These are phyloP conservation scores for Ashinkailepas kermadecensis DNA, from an alignment of 2,888 invertebrate genomes.

Conservation along the genomic window DNA sequence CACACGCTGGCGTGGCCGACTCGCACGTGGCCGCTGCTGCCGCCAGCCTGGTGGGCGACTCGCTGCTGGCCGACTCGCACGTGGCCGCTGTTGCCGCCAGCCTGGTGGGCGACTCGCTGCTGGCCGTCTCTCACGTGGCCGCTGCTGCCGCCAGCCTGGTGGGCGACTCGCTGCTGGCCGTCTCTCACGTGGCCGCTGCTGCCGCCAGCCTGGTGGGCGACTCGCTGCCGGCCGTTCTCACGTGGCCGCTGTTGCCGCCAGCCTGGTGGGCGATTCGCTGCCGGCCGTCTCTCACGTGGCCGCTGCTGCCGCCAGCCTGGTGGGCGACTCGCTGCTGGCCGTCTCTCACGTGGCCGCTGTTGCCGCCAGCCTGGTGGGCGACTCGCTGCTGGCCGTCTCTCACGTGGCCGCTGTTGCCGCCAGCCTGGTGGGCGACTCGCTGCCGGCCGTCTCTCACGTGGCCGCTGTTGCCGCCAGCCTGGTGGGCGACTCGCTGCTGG, in stretches of 20 bases:
- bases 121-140: no score
- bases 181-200: no score
- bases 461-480: no score
- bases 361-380: conserved; percentile 92
- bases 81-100: no score
- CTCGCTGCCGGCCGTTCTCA: conserved; percentile 85
- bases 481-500: conserved; percentile 78
- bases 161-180: conserved; percentile 87
- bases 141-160: no score
- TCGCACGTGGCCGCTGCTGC: no score
- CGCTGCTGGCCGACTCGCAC: conserved; percentile 82
- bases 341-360: no score
- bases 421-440: conserved; percentile 90
- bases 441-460: conserved; percentile 84
- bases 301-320: no score
- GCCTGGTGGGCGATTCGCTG: conserved; percentile 89
- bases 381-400: conserved; percentile 85
- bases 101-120: conserved; percentile 87
- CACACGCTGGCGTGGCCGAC: no score
- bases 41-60: conserved; percentile 72
- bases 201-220: conserved; percentile 95
- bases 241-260: no score
- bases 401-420: no score
- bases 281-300: no score
- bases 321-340: conserved; percentile 87